Percentiles rank a stretch among this genome's conserved stretches.
phyloP scores from a whole-genome alignment of 1,140 invertebrate species.

The Trialeurodes vaporariorum region DNA sequence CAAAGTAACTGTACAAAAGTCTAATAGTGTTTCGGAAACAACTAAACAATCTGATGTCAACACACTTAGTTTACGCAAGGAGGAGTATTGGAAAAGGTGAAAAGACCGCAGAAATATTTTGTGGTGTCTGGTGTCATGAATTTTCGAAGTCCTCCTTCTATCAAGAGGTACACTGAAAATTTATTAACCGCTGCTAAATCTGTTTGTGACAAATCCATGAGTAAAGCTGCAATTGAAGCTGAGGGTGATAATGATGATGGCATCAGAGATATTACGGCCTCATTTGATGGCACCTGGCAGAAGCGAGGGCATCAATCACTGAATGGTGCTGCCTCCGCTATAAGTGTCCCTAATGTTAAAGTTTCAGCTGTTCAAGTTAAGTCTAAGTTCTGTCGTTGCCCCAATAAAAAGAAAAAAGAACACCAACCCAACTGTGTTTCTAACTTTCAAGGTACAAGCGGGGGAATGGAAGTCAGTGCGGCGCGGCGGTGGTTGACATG shows the following conservation, averaged over 20 bases:
- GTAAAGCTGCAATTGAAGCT: conserved; percentile 12
- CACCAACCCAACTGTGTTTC: too few relatives aligned
- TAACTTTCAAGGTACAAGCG: too few relatives aligned
- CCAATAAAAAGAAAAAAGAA: too few relatives aligned
- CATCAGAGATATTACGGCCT: conserved; percentile 8
- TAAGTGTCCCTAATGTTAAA: too few relatives aligned
- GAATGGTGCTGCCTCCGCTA: too few relatives aligned
- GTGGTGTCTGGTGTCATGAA: conserved; percentile 14
- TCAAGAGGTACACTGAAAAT: conserved; percentile 10
- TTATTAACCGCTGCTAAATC: conserved; percentile 12
- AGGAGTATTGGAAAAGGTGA: conserved; percentile 15
- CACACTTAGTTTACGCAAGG: too few relatives aligned
- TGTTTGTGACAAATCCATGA: conserved; percentile 14
- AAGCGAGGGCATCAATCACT: conserved; percentile 13
- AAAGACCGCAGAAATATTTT: conserved; percentile 14
- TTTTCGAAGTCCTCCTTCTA: conserved; percentile 7
- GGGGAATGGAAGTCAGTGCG: too few relatives aligned
- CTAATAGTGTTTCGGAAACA: too few relatives aligned
- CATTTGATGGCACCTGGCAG: conserved; percentile 18
- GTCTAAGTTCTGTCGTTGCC: too few relatives aligned
- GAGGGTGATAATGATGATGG: conserved; percentile 12
- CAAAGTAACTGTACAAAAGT: too few relatives aligned
- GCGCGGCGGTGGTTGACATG: conserved; percentile 18
- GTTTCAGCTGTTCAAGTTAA: too few relatives aligned
- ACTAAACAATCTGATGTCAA: too few relatives aligned